Base-by-base conservation (phyloP, 2,888 invertebrate genomes). In the Trachelus iudaicus region DNA sequence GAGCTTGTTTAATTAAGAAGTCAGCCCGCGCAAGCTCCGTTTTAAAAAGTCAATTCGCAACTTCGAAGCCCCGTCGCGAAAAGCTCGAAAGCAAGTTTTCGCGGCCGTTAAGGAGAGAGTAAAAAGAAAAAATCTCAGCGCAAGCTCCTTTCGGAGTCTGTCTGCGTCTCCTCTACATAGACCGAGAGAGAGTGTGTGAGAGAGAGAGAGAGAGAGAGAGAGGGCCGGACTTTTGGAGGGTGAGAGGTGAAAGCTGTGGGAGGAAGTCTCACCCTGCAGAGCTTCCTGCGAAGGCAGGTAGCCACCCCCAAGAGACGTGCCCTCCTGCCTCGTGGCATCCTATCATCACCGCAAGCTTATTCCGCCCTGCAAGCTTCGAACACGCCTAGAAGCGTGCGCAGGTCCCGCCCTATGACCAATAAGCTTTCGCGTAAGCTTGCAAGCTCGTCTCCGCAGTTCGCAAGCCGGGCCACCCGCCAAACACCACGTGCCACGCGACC, bases 401-500 rank as follows among this genome's bases (percentile, higher is more conserved):
- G 87, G 87, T 85, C 85, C 89, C 90, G 87, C 90, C 90, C 88
- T 83, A 82, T 84, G 87, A 83, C 91, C 91, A 91, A 90, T 91
- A 87, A 85, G 81, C 82, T 83, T 85, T 82, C 85, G 85, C 84
- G 15, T 40, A 88, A 86, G 85, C 87, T 88, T 87, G 87, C 86
- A 87, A 88, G 87, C 87, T 87, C 87, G 79, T 82, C 82, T 81
- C 81, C 81, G 83, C 82, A 74, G 85, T 69, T 83, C 84, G 86
- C 85, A 84, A 77, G 79, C 87, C 87, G 86, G 87, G 85, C 86
- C 82, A 81, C 87, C 83, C 82, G 88, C 84, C 89, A 90, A 91
- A 89, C 90, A 89, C 90, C 90, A 90, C 90, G 91, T 90, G 90
- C 88, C 88, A 86, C 88, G 89, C 90, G 90, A 85, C 85, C 89